Percentiles rank a stretch among this genome's conserved stretches.
phyloP scores from a whole-genome alignment of 1,140 invertebrate genomes.

The Drosophila tsacasi region DNA sequence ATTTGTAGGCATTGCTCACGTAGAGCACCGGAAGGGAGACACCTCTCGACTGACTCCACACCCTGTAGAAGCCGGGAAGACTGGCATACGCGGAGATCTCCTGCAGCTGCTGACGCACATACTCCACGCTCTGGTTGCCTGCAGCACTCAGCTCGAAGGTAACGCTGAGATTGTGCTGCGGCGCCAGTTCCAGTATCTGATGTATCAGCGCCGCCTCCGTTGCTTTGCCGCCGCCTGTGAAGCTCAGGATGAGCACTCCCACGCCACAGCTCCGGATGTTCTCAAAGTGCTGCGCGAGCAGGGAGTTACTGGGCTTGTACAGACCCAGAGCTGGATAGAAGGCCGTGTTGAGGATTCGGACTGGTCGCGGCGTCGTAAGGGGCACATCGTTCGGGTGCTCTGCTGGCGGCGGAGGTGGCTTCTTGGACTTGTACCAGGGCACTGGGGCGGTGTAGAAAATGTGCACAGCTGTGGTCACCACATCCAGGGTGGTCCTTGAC shows the following conservation, averaged over 20 bases:
- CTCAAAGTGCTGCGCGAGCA: conserved; percentile 77
- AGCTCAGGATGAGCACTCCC: conserved; percentile 76
- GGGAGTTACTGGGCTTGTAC: conserved; percentile 73
- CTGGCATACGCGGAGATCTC: conserved; percentile 49
- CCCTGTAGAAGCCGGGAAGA: conserved; percentile 86
- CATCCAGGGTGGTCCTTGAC: conserved; percentile 57
- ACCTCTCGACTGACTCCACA: conserved; percentile 83
- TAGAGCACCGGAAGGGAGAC: conserved; percentile 87
- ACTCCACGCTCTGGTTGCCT: conserved; percentile 72
- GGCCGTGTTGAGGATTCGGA: conserved; percentile 73
- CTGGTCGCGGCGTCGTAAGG: conserved; percentile 56
- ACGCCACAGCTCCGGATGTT: conserved; percentile 80
- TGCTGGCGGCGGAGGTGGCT: conserved; percentile 48
- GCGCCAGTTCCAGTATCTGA: conserved; percentile 71
- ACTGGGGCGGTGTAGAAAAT: conserved; percentile 82
- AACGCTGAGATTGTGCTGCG: conserved; percentile 76
- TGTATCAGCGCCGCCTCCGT: conserved; percentile 59
- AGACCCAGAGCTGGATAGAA: conserved; percentile 81
- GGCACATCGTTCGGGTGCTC: conserved; percentile 72
- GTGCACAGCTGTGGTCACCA: conserved; percentile 69
- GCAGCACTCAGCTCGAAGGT: conserved; percentile 79
- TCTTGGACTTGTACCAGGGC: conserved; percentile 81
- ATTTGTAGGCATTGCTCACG: conserved; percentile 87
- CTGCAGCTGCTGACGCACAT: conserved; percentile 74
- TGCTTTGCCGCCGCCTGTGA: conserved; percentile 40